Evolutionary conservation across 1,140 invertebrate genomes (phyloP), one percentile per base, ranked within the genome.

Genomic region (Dendroctonus valens): DNA sequence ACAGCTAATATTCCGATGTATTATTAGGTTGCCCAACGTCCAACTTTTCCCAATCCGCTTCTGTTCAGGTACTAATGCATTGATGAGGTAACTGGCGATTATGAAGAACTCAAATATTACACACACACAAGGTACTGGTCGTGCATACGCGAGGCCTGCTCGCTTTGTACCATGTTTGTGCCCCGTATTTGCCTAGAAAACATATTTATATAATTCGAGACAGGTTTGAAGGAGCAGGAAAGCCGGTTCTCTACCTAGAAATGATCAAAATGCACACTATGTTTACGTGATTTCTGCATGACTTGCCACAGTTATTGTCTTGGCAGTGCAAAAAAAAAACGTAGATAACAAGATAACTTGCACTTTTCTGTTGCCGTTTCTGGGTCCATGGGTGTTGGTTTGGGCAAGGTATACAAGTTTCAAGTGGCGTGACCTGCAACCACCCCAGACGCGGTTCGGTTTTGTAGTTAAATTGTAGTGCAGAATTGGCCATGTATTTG

Each of bases 21-120:
- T n/a, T n/a, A n/a, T n/a, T n/a, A n/a, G n/a, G n/a, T n/a, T n/a
- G n/a, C n/a, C n/a, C n/a, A n/a, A n/a, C n/a, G 26, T 3, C 26
- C 3, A 26, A 26, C 3, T 26, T 26, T 26, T 26, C 26, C 26
- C 3, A 26, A 26, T 26, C 26, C 26, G 26, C 26, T 26, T 26
- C 26, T 26, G 26, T 26, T 26, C 26, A 52, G 39, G 48, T 49
- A 46, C 58, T 59, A 61, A 61, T 40, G 39, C 6, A 41, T 49
- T 11, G 59, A 61, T 61, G 59, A 50, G 49, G 59, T 61, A 61
- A 61, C 59, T 40, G 8, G 41, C 48, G 59, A 50, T 61, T 61
- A 61, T 61, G 59, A 61, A 41, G 38, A 61, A 61, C 48, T 61
- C 59, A 52, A 61, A 61, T 52, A 61, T 61, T 61, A 61, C 59